phyloP scores from a whole-genome alignment of 2,797 vertebrate genomes.

The Paguma larvata region DNA sequence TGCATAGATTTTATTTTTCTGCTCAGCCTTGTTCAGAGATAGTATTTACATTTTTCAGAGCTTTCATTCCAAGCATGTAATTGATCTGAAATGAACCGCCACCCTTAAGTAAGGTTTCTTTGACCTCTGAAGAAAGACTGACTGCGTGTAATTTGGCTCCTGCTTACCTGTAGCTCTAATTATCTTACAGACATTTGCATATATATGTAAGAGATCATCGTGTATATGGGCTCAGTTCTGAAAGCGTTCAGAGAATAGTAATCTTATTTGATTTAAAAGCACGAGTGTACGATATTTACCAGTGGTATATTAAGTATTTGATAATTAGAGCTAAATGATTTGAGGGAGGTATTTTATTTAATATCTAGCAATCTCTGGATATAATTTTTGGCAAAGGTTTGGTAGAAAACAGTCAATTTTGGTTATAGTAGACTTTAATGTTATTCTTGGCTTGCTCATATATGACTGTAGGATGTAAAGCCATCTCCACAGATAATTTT shows the following conservation, averaged over 20 bases:
- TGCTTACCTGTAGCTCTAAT: constrained; percentile 16
- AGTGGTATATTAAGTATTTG: constrained; percentile 80
- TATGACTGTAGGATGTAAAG: constrained; percentile 23
- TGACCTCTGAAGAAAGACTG: constrained; percentile 35
- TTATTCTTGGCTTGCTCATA: constrained; percentile 31
- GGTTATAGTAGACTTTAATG: constrained; percentile 24
- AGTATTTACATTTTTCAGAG: constrained; percentile 29
- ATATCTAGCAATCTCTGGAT: background rate
- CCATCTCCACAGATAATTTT: constrained; percentile 57
- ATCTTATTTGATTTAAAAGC: constrained; percentile 78
- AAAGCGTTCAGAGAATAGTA: constrained; percentile 18
- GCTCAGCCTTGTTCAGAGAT: background rate
- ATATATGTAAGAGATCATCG: background rate
- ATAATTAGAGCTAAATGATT: constrained; percentile 76
- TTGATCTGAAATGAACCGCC: background rate
- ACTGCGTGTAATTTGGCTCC: background rate
- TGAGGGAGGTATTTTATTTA: constrained; percentile 81
- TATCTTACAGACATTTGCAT: background rate
- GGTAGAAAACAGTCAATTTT: constrained; percentile 54
- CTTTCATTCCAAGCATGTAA: constrained; percentile 35
- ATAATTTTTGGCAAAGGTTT: constrained; percentile 51
- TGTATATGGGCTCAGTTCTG: background rate
- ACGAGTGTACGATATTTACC: constrained; percentile 84
- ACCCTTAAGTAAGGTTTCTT: background rate
- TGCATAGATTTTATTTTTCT: constrained; percentile 20